Base-by-base conservation (phyloP, 2,113 vertebrate species). In the Chrysochloris asiatica region DNA sequence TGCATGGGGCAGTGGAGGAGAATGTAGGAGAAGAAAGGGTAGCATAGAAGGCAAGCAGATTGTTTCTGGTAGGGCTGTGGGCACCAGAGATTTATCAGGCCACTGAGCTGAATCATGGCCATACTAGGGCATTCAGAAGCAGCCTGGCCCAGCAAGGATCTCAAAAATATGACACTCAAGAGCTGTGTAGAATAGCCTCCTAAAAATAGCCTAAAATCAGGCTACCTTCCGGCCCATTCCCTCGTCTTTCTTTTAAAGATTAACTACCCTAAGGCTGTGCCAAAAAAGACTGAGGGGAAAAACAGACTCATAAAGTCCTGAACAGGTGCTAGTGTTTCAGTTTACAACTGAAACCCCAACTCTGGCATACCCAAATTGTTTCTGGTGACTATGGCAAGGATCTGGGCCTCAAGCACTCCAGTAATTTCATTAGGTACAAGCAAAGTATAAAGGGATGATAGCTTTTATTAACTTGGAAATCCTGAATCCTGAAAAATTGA, bases 201-300 rank as follows among this genome's bases (percentile, higher is more conserved):
- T 84, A 84, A 92, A 96, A 69, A 93, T 8, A 87, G 3, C 30
- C 69, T 38, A 56, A 43, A 77, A 83, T 41, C 12, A 76, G 91
- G 72, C 85, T 76, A 81, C 67, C 33, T 83, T 89, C 45, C 1
- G 0, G 72, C 17, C 26, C 48, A 50, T n/a, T 88, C 47, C 43
- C 72, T 48, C 47, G 86, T 73, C 84, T 86, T 79, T 89, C 83
- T 91, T 89, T 92, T 48, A 80, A 48, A 94, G 71, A 95, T 81
- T 83, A 92, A 82, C 54, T 36, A 77, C 30, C 6, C 47, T 28
- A 24, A 21, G 17, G 4, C 67, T 47, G 28, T 73, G 77, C 83
- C 87, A 82, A 81, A 75, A 94, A 10, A 50, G 28, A 54, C 16
- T 33, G 19, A 6, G 24, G 16, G 6, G 7, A 26, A 26, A n/a